Base-by-base conservation (phyloP, 2,888 invertebrate species). In the Diloba caeruleocephala region DNA sequence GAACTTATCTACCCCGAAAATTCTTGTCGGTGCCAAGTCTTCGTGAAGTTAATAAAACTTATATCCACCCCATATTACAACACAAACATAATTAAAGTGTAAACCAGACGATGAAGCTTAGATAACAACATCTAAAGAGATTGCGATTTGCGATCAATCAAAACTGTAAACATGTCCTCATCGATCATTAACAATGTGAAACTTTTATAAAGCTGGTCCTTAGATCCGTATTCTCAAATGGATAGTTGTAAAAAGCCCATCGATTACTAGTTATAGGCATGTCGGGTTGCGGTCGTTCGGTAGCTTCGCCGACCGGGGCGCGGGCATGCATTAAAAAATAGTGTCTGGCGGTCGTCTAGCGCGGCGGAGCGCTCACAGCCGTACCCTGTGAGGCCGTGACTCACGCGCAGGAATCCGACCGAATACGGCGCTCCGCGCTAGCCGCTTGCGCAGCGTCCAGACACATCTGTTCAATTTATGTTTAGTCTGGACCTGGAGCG, bases 301-400 rank as follows among this genome's bases (percentile, higher is more conserved):
- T 53, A 52, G 71, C 67, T 72, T 62, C 48, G 58, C 70, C 71
- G 74, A 71, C 56, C 68, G 54, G n/a, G n/a, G 68, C 70, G 71
- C 71, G 68, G 54, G 67, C 67, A 57, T 71, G 74, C 73, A 71
- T 78, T 82, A 81, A 83, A 82, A 82, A 83, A 84, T 85, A 81
- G 81, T 78, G 90, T 90, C 90, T 90, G 88, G 79, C 75, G 68
- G 71, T 73, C 81, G 88, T 88, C 88, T 88, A 88, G 87, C 66
- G 52, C 61, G 41, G 57, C 48, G 29, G n/a, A n/a, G n/a, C 49
- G 50, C 54, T 50, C 66, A 54, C 66, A 51, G 62, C 52, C 76
- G 76, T 63, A 64, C 63, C 66, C 65, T 70, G 74, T 87, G 89
- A 87, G 79, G 87, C 88, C 71, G 74, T 87, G 89, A 87, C 79